Evolutionary conservation across 2,113 vertebrate species (phyloP), one percentile per base, ranked within the genome.

Genomic region (Zootoca vivipara): DNA sequence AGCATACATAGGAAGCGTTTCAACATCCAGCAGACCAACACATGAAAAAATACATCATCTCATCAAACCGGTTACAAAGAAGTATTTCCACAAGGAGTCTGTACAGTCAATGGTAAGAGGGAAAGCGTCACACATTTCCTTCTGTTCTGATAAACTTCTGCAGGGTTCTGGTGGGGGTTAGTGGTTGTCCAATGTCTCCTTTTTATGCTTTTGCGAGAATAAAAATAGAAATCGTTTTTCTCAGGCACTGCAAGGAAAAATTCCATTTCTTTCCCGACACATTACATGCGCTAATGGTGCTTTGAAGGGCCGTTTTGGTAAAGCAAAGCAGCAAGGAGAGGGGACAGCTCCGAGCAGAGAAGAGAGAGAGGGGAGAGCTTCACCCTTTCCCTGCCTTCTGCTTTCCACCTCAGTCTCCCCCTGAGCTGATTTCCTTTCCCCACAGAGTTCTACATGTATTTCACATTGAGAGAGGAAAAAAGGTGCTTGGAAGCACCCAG

Each of bases 31-130:
- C 85, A 87, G 70, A 87, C 82, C 86, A 56, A 87, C 72, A 91
- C 92, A 84, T 90, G 85, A 87, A 94, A 56, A 92, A 95, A 87
- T 90, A 94, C 93, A 93, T 89, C 81, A 40, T 92, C 85, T 90
- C 62, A 12, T 85, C 35, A 86, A 90, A 52, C 92, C 83, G 88
- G 78, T 86, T 91, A 94, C 90, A 85, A 52, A 86, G 87, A 89
- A 92, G 69, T 85, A 88, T 88, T 92, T 90, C 92, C 78, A 94
- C 87, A 84, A 10, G 70, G 82, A 89, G 67, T 75, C 91, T 93
- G 80, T 93, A 94, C 92, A 95, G 42, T 83, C 73, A 0, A 28
- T 3, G 62, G 0, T 0, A 67, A 46, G 77, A 38, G 52, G 58
- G 16, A 52, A 24, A 18, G 10, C 2, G 0, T 0, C 7, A 52